A percentile compares a stretch with the other conserved stretches of the same genome.
Evolutionary conservation across 2,797 vertebrate species (phyloP).

Genomic region (Sebastes nivosus): DNA sequence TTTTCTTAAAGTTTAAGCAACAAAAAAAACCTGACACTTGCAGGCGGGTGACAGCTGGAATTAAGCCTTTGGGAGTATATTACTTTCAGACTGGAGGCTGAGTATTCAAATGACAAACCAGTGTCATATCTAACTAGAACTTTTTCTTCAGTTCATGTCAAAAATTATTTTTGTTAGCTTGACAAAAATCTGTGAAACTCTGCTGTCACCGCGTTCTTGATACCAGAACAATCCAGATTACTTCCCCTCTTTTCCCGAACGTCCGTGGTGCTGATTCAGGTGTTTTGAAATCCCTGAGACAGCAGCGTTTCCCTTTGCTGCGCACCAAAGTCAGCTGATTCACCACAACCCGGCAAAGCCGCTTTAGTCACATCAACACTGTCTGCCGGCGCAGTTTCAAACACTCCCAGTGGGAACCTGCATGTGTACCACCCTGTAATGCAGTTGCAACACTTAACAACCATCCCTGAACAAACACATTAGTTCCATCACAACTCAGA

Average conservation of each 20-base stretch:
- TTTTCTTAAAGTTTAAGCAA: background rate
- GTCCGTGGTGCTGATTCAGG: conserved; percentile 58
- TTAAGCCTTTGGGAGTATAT: background rate
- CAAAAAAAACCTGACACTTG: background rate
- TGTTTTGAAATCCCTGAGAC: conserved; percentile 64
- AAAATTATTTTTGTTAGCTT: background rate
- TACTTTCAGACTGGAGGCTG: background rate
- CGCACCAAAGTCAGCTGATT: conserved; percentile 65
- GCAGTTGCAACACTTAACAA: conserved; percentile 9
- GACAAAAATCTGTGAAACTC: conserved; percentile 5
- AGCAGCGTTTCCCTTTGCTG: conserved; percentile 51
- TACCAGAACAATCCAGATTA: conserved; percentile 18
- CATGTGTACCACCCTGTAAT: background rate
- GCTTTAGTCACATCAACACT: conserved; percentile 48
- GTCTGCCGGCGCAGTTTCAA: conserved; percentile 1
- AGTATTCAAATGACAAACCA: conserved; percentile 8
- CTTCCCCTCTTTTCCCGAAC: background rate
- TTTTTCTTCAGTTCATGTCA: background rate
- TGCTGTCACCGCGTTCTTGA: background rate
- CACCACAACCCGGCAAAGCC: conserved; percentile 34
- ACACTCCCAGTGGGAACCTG: background rate
- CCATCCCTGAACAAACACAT: background rate
- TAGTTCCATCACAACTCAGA: background rate
- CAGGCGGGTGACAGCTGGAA: background rate
- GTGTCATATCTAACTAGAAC: background rate